Conservation (phyloP, 2,797 vertebrate genomes). For the Lophotriccus pileatus region DNA sequence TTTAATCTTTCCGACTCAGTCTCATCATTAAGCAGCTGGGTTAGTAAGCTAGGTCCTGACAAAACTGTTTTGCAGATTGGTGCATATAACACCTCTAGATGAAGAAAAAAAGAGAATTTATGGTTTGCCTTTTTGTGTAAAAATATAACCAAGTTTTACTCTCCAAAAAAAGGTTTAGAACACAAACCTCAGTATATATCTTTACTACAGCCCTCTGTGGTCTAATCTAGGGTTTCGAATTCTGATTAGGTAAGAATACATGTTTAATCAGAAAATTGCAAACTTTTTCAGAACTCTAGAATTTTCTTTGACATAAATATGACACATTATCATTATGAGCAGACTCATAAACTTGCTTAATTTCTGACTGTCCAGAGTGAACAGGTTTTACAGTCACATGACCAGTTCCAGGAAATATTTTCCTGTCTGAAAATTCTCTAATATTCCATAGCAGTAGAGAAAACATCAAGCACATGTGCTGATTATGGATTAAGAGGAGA, state of each 20-base stretch:
- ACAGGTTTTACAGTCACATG: slow-evolving; percentile 47
- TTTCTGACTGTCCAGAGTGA: slow-evolving; percentile 38
- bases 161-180: not conserved
- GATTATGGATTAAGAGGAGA: slow-evolving; percentile 59
- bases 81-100: not conserved
- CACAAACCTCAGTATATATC: rapidly evolving
- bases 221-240: not conserved
- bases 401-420: slow-evolving; percentile 44
- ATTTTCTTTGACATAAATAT: slow-evolving; percentile 27
- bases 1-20: not conserved
- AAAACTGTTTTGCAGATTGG: not conserved
- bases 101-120: not conserved
- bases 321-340: not conserved
- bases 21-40: not conserved
- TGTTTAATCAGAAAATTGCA: not conserved
- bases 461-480: slow-evolving; percentile 51
- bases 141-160: not conserved
- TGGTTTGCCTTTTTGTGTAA: not conserved
- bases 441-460: slow-evolving; percentile 32
- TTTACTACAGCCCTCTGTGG: not conserved
- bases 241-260: not conserved
- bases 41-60: not conserved
- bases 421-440: slow-evolving; percentile 50
- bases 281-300: slow-evolving; percentile 3
- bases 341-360: slow-evolving; percentile 18